These are phyloP conservation scores for Camponotus pennsylvanicus DNA, from an alignment of 1,140 invertebrate genomes.

Conservation along the genomic window DNA sequence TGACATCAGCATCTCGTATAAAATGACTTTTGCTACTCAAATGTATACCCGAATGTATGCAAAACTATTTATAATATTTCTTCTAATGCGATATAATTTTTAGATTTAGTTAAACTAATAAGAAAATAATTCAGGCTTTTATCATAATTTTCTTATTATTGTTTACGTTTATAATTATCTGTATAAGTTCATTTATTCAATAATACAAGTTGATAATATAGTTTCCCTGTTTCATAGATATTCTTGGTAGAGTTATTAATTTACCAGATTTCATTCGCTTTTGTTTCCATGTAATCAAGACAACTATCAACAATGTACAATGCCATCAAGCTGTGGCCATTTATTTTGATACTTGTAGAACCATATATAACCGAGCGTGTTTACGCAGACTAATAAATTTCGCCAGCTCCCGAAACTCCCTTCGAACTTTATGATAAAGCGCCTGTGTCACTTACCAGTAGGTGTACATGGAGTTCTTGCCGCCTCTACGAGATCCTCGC, in stretches of 20 bases:
- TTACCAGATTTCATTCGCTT: background rate
- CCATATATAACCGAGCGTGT: conserved; percentile 7
- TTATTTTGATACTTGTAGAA: conserved; percentile 31
- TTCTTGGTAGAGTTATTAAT: background rate
- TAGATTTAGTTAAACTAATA: background rate
- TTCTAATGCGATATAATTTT: background rate
- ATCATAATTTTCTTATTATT: background rate
- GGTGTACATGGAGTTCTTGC: conserved; percentile 82
- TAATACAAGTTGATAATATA: background rate
- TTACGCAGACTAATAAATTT: conserved; percentile 37
- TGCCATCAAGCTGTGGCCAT: conserved; percentile 15
- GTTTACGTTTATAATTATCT: background rate
- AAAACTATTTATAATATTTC: background rate
- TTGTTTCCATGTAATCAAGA: conserved; percentile 13
- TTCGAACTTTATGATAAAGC: conserved; percentile 61
- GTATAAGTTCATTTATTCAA: background rate
- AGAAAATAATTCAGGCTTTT: background rate
- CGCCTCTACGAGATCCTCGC: conserved; percentile 82
- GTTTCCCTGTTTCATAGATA: background rate
- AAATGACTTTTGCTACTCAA: background rate
- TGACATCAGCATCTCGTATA: background rate
- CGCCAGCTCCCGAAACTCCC: conserved; percentile 28
- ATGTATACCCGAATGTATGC: background rate
- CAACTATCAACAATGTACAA: conserved; percentile 21
- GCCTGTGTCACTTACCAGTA: conserved; percentile 72